These are phyloP conservation scores for Bergia puertoricense DNA, from an alignment of 92 coral and sea anemone species.

Conservation along the genomic window DNA sequence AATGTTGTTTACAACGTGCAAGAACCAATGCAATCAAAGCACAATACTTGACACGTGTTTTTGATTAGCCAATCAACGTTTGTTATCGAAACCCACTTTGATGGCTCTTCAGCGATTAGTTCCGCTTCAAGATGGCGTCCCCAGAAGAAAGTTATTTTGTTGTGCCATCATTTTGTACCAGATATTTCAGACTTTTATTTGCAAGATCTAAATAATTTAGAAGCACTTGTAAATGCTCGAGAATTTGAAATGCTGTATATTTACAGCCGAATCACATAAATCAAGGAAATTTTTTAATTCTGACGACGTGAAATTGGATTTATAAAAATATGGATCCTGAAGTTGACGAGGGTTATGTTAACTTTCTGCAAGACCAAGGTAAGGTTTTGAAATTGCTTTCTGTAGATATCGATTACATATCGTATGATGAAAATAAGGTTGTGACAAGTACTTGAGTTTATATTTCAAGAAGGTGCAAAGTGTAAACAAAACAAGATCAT, in stretches of 20 bases:
- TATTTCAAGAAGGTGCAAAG: not conserved
- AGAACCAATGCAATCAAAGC: slow-evolving; percentile 1
- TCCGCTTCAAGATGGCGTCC: slow-evolving; percentile 46
- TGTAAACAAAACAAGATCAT: not conserved
- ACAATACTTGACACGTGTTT: not conserved
- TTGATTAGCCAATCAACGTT: slow-evolving; percentile 36
- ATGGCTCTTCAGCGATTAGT: slow-evolving; percentile 20
- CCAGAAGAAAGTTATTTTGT: not conserved
- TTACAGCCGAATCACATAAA: not conserved
- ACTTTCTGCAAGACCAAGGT: slow-evolving; percentile 47
- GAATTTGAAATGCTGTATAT: not conserved
- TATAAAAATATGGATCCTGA: slow-evolving; percentile 20
- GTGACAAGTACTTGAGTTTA: not conserved
- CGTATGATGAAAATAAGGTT: not conserved
- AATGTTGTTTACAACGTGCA: not conserved
- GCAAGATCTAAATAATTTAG: not conserved
- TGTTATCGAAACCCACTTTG: slow-evolving; percentile 9
- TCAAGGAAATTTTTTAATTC: not conserved
- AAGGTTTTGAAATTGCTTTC: not conserved
- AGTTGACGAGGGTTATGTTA: slow-evolving; percentile 31
- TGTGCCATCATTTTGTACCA: not conserved
- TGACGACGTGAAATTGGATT: not conserved
- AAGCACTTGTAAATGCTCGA: not conserved
- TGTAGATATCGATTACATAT: not conserved
- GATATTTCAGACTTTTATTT: not conserved